Conservation (phyloP, 2,888 invertebrate genomes). For the Zygaena filipendulae region DNA sequence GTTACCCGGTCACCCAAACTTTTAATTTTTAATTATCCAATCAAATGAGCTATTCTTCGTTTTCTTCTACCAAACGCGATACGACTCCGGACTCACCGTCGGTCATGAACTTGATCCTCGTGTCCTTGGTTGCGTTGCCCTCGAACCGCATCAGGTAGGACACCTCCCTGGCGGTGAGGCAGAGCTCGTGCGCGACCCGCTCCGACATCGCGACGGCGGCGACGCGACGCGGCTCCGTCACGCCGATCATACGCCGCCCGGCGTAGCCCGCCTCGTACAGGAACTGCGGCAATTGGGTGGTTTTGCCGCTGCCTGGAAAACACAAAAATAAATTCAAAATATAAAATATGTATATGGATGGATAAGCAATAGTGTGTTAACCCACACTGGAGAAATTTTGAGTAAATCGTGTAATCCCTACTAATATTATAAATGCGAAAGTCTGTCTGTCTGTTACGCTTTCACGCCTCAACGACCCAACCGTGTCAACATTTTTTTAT, state of each 20-base stretch:
- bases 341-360: neutral
- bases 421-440: no score
- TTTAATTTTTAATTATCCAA: no score
- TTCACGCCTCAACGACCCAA: no score
- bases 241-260: constrained; percentile 82
- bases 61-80: no score
- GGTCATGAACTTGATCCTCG: constrained; percentile 98
- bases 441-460: no score
- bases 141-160: constrained; percentile 97
- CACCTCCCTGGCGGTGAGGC: constrained; percentile 76
- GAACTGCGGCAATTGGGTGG: constrained; percentile 98
- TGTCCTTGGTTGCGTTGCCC: constrained; percentile 87
- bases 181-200: constrained; percentile 91
- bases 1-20: no score
- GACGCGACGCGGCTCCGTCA: constrained; percentile 98
- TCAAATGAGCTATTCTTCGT: no score
- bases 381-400: no score
- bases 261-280: constrained; percentile 97
- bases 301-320: constrained; percentile 87
- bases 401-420: no score
- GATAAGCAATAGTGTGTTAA: no score
- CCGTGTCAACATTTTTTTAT: no score
- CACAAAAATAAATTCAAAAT: constrained; percentile 2
- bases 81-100: constrained; percentile 81
- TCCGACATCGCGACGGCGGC: constrained; percentile 97